phyloP scores from a whole-genome alignment of 2,113 vertebrate genomes.

The Toxotes chatareus region DNA sequence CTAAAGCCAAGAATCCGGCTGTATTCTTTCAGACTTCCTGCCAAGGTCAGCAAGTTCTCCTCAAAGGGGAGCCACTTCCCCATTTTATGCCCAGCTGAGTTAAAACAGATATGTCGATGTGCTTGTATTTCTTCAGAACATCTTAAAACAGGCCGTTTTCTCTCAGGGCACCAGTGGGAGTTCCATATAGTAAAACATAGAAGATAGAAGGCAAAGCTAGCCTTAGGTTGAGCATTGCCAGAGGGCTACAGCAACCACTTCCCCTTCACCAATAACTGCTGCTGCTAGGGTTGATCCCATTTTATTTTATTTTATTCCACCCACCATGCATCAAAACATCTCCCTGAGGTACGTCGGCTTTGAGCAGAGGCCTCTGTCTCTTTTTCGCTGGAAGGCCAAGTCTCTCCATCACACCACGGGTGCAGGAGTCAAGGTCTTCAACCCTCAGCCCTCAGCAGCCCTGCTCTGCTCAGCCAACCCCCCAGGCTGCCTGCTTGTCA shows the following conservation, averaged over 20 bases:
- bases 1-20: conserved; percentile 44
- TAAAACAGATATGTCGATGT: conserved; percentile 76
- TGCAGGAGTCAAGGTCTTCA: conserved; percentile 82
- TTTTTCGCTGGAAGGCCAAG: conserved; percentile 81
- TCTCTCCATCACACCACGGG: conserved; percentile 80
- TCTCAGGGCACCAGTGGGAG: conserved; percentile 76
- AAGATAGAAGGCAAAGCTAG: conserved; percentile 68
- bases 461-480: conserved; percentile 71
- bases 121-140: conserved; percentile 71
- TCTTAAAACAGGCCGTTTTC: conserved; percentile 78
- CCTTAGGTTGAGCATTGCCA: conserved; percentile 74
- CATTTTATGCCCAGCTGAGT: conserved; percentile 73
- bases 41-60: conserved; percentile 74
- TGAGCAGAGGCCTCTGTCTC: conserved; percentile 74
- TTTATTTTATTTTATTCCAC: conserved; percentile 78
- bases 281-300: conserved; percentile 70
- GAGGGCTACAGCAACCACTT: conserved; percentile 69
- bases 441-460: conserved; percentile 74
- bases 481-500: conserved; percentile 80
- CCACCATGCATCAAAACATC: conserved; percentile 82
- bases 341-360: conserved; percentile 77
- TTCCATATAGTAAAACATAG: conserved; percentile 69
- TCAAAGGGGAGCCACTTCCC: conserved; percentile 74
- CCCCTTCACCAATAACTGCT: conserved; percentile 72
- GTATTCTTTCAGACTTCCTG: conserved; percentile 67